phyloP scores from a whole-genome alignment of 2,113 vertebrate species.

The Dermatemys mawii region DNA sequence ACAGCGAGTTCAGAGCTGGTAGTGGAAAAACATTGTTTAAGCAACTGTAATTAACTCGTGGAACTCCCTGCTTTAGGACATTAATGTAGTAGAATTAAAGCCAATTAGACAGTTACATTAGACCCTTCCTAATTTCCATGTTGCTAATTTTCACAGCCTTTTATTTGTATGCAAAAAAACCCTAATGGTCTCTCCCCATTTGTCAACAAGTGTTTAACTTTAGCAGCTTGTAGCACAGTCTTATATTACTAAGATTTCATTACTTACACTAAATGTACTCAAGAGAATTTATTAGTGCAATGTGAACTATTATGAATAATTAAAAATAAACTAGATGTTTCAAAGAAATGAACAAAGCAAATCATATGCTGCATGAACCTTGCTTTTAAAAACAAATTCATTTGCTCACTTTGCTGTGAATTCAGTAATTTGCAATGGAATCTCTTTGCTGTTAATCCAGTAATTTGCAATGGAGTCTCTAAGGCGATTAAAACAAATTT shows the following conservation, averaged over 20 bases:
- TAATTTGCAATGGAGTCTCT: background rate
- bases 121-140: slow-evolving; percentile 48
- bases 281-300: slow-evolving; percentile 72
- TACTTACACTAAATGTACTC: slow-evolving; percentile 70
- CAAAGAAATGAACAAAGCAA: slow-evolving; percentile 60
- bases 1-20: background rate
- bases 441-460: slow-evolving; percentile 31
- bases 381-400: slow-evolving; percentile 18
- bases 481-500: slow-evolving; percentile 29
- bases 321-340: slow-evolving; percentile 72
- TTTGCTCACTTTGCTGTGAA: background rate
- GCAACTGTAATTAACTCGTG: background rate
- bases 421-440: background rate
- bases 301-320: slow-evolving; percentile 73
- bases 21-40: background rate
- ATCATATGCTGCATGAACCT: slow-evolving; percentile 39
- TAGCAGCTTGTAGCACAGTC: slow-evolving; percentile 45
- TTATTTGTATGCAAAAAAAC: slow-evolving; percentile 44
- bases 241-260: slow-evolving; percentile 65
- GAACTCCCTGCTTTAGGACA: background rate
- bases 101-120: slow-evolving; percentile 9
- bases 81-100: slow-evolving; percentile 6
- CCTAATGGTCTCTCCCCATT: slow-evolving; percentile 43
- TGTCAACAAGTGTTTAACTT: slow-evolving; percentile 50
- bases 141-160: slow-evolving; percentile 1